phyloP scores from a whole-genome alignment of 2,113 vertebrate species.

The Osmerus eperlanus region DNA sequence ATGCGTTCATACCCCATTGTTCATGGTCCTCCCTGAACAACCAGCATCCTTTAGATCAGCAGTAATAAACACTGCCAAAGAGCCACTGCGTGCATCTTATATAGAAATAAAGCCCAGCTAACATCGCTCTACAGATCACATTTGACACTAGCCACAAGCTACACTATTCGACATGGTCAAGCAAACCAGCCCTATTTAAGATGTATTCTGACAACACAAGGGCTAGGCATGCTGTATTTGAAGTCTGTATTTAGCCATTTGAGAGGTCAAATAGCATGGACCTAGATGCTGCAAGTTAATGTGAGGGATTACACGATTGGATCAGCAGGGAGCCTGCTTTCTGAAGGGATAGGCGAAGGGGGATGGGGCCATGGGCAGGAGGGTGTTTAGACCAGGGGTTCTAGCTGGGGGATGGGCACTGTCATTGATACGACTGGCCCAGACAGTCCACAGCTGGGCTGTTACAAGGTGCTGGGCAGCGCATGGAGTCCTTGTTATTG shows the following conservation, averaged over 20 bases:
- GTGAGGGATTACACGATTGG: slow-evolving; percentile 9
- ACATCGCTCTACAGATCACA: no score
- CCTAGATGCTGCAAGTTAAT: slow-evolving; percentile 11
- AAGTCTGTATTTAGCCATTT: neutral
- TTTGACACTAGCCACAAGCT: no score
- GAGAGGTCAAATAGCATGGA: neutral
- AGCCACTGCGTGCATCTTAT: neutral
- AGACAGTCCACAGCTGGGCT: slow-evolving; percentile 7
- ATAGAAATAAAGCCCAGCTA: no score
- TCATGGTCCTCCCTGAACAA: slow-evolving; percentile 8
- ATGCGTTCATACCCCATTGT: slow-evolving; percentile 36
- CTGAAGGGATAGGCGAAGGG: slow-evolving; percentile 2
- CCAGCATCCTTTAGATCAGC: slow-evolving; percentile 12
- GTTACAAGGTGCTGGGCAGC: no score
- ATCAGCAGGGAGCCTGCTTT: neutral
- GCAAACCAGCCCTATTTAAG: no score
- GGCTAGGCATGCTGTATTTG: no score
- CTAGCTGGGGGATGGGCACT: no score
- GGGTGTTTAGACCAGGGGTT: neutral
- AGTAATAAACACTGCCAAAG: neutral
- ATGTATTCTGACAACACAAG: no score
- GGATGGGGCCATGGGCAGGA: neutral
- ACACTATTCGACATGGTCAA: no score
- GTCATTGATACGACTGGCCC: slow-evolving; percentile 6
- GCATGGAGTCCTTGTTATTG: no score